Evolutionary conservation across 2,797 vertebrate species (phyloP).

Genomic region (Leptodactylus fallax): DNA sequence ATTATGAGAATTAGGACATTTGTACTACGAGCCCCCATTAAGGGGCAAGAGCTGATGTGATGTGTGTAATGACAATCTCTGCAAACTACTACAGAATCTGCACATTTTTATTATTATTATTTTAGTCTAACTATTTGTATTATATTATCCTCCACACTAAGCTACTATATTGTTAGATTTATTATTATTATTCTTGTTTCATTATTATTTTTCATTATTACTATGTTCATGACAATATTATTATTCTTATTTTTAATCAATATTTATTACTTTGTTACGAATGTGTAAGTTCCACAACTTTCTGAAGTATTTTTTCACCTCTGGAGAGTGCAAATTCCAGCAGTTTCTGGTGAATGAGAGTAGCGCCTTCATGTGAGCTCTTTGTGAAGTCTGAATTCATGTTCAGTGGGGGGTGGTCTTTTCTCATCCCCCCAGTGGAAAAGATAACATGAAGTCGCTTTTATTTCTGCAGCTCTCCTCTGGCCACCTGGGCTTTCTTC

Average conservation of each 20-base stretch:
- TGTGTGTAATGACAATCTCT: no score
- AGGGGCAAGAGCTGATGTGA: no score
- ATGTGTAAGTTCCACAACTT: not conserved
- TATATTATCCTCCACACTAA: no score
- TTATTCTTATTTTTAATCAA: not conserved
- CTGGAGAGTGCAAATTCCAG: constrained; percentile 15
- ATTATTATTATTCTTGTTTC: no score
- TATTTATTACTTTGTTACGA: not conserved
- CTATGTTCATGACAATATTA: no score
- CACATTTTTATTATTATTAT: no score
- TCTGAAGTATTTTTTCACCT: not conserved
- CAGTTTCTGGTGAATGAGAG: constrained; percentile 17
- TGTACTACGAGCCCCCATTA: no score
- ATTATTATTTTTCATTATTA: no score
- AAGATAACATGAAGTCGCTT: constrained; percentile 26
- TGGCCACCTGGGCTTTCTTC: constrained; percentile 36
- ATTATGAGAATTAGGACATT: no score
- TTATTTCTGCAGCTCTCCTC: constrained; percentile 5
- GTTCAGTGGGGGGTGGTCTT: constrained; percentile 7
- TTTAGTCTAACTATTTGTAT: no score
- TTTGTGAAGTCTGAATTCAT: constrained; percentile 33
- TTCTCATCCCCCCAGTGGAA: constrained; percentile 15
- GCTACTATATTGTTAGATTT: no score
- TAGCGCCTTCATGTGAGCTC: constrained; percentile 2
- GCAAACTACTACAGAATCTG: no score